Conservation (phyloP, 2,113 vertebrate species). For the Felis catus region F.catus_Fca126_mat1.0 CM031419.1:39099001-39099500, state of each 20-base stretch:
- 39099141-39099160: neutral
- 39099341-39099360: slow-evolving; percentile 44
- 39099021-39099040: neutral
- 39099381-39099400: slow-evolving; percentile 25
- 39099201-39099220: neutral
- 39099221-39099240: neutral
- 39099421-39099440: slow-evolving; percentile 12
- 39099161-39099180: neutral
- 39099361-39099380: neutral
- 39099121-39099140: neutral
- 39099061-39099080: neutral
- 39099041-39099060: neutral
- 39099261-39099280: neutral
- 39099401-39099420: neutral
- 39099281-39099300: neutral
- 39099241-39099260: neutral
- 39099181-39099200: neutral
- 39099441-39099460: slow-evolving; percentile 24
- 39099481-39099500: slow-evolving; percentile 57
- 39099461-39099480: slow-evolving; percentile 45
- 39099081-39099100: neutral
- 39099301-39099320: slow-evolving; percentile 27
- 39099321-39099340: slow-evolving; percentile 24
- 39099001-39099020: neutral
- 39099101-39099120: neutral